A percentile compares a stretch with the other conserved stretches of the same genome.
Conservation (phyloP, 2,888 invertebrate species). For the Luffia ferchaultella region DNA sequence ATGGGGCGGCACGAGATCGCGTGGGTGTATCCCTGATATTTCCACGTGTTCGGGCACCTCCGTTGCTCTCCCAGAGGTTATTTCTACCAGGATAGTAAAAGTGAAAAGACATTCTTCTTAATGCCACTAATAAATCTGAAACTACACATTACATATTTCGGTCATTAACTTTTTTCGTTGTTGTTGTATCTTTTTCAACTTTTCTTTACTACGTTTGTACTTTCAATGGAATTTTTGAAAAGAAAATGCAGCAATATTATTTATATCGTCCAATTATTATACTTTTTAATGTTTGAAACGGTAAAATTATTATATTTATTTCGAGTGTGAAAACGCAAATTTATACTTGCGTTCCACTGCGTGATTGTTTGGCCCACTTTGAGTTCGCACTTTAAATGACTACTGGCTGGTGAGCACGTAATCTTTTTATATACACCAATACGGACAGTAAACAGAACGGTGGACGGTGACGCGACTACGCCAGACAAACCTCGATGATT, state of each 20-base stretch:
- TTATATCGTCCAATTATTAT: too few relatives aligned
- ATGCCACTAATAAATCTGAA: constrained; percentile 4
- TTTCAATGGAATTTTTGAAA: constrained; percentile 6
- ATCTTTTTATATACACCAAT: too few relatives aligned
- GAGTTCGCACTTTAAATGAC: too few relatives aligned
- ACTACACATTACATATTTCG: not conserved
- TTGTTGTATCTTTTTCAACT: constrained; percentile 13
- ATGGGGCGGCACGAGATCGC: not conserved
- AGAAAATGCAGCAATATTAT: too few relatives aligned
- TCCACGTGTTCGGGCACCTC: not conserved
- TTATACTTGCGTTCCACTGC: too few relatives aligned
- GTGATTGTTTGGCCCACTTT: not conserved
- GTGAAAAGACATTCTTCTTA: not conserved
- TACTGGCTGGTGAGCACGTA: too few relatives aligned
- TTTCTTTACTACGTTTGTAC: constrained; percentile 2
- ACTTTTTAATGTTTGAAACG: too few relatives aligned
- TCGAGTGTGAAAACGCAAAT: too few relatives aligned
- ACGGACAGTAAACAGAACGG: too few relatives aligned
- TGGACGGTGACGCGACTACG: too few relatives aligned
- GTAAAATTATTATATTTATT: too few relatives aligned
- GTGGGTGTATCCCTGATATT: not conserved
- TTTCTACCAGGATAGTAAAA: constrained; percentile 23
- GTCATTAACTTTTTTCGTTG: constrained; percentile 9
- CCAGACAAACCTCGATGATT: too few relatives aligned
- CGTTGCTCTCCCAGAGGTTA: constrained; percentile 23